Conservation (phyloP, 2,113 vertebrate species). For the Anthoscopus minutus region DNA sequence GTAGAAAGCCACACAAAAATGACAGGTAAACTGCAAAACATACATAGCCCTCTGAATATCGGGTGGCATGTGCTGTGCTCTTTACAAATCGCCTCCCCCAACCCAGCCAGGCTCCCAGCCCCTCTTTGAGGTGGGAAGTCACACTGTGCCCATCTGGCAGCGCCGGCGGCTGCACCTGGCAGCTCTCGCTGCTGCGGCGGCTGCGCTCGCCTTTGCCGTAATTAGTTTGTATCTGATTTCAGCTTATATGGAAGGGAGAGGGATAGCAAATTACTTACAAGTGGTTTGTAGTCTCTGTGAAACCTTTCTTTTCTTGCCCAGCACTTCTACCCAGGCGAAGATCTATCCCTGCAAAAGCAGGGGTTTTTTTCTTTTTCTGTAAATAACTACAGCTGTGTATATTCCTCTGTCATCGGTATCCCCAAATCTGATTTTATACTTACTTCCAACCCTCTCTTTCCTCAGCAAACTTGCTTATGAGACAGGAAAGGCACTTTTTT, state of each 20-base stretch:
- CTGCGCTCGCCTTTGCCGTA: neutral
- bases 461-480: neutral
- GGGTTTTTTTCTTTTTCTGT: neutral
- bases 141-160: slow-evolving; percentile 38
- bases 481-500: neutral
- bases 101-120: neutral
- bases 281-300: neutral
- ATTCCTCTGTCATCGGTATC: neutral
- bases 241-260: neutral
- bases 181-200: neutral
- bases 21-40: neutral
- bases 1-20: neutral
- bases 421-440: neutral
- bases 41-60: neutral
- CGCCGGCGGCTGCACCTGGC: neutral
- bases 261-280: slow-evolving; percentile 9
- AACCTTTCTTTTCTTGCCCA: neutral
- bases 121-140: neutral
- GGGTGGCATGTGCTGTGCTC: neutral
- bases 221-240: slow-evolving; percentile 37
- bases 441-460: neutral
- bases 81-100: neutral
- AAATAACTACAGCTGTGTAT: neutral
- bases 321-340: neutral
- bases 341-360: neutral